Percentiles rank a stretch among this genome's conserved stretches.
phyloP scores from a whole-genome alignment of 2,113 vertebrate species.

The Amphiprion ocellaris region DNA sequence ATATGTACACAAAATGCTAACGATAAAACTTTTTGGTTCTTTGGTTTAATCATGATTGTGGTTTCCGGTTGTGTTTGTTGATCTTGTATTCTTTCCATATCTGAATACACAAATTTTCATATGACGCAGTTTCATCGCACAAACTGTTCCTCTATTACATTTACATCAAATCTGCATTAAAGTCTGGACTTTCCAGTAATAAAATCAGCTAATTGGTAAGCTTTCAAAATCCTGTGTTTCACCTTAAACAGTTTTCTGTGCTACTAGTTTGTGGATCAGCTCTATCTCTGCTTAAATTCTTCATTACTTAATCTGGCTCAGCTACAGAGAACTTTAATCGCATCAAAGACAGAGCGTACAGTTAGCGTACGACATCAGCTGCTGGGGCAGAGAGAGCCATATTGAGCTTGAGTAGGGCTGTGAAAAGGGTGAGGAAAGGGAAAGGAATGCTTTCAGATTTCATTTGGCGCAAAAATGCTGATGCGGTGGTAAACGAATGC shows the following conservation, averaged over 20 bases:
- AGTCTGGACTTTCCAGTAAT: no score
- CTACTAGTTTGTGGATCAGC: background rate
- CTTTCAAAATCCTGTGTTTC: background rate
- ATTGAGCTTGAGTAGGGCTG: slow-evolving; percentile 85
- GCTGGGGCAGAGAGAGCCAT: slow-evolving; percentile 61
- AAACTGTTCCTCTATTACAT: background rate
- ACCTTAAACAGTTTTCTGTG: background rate
- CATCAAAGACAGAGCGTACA: slow-evolving; percentile 81
- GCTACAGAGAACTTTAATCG: slow-evolving; percentile 83
- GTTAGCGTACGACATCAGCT: slow-evolving; percentile 82
- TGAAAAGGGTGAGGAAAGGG: slow-evolving; percentile 85
- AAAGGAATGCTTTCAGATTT: slow-evolving; percentile 91
- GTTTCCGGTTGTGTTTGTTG: background rate
- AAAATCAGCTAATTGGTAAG: no score
- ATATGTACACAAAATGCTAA: background rate
- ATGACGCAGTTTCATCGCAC: background rate
- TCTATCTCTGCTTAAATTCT: background rate
- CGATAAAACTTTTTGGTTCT: background rate
- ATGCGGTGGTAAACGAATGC: slow-evolving; percentile 78
- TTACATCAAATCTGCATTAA: background rate
- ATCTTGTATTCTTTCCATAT: background rate
- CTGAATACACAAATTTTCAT: background rate
- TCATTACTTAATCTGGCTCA: background rate
- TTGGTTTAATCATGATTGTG: background rate
- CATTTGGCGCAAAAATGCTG: slow-evolving; percentile 78